These are phyloP conservation scores for Gambelia wislizenii DNA, from an alignment of 2,797 vertebrate species.

Conservation along the genomic window DNA sequence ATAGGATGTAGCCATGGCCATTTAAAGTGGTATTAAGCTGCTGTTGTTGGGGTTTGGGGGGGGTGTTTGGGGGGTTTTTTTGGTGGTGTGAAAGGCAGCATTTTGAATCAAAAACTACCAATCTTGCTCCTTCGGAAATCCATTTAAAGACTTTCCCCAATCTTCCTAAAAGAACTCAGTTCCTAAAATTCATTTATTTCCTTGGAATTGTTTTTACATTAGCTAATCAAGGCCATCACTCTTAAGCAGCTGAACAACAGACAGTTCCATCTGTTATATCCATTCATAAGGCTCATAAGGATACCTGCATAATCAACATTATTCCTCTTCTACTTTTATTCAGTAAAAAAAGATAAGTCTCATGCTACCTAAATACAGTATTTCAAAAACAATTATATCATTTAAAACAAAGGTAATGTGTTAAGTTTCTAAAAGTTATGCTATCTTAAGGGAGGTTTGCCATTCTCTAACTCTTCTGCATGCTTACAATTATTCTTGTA, in stretches of 20 bases:
- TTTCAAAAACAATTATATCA: background rate
- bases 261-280: background rate
- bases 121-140: background rate
- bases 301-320: background rate
- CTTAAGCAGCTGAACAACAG: background rate
- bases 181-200: too few species aligned
- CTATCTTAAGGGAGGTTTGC: background rate
- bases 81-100: too few species aligned
- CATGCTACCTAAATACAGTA: background rate
- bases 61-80: too few species aligned
- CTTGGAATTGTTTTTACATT: background rate
- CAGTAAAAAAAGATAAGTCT: too few species aligned
- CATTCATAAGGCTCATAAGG: background rate
- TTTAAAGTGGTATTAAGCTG: too few species aligned
- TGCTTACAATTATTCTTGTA: background rate
- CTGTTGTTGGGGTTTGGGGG: too few species aligned
- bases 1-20: too few species aligned
- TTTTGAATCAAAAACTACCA: background rate
- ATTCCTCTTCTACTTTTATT: background rate
- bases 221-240: background rate
- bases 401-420: background rate
- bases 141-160: background rate
- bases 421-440: background rate
- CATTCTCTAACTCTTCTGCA: background rate
- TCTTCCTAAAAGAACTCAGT: background rate